Conservation (phyloP, 2,113 vertebrate genomes). For the Alouatta palliata region DNA sequence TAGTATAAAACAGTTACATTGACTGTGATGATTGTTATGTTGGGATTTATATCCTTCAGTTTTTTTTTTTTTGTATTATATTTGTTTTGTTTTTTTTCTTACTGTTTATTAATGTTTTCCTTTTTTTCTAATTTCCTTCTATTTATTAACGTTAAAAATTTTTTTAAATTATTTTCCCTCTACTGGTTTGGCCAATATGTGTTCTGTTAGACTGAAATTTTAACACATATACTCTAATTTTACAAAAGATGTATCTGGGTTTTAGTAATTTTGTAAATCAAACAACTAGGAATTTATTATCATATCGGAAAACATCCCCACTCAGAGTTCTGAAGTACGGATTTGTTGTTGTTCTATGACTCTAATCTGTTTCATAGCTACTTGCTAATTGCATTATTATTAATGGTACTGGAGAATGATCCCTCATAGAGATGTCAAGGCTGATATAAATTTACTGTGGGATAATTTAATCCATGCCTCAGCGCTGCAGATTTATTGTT, state of each 20-base stretch:
- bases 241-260: background rate
- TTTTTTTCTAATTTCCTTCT: background rate
- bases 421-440: background rate
- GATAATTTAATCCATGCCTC: background rate
- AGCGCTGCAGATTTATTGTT: background rate
- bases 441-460: background rate
- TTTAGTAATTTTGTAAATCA: background rate
- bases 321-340: background rate
- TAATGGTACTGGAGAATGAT: conserved; percentile 15
- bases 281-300: background rate
- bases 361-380: background rate
- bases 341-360: background rate
- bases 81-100: conserved; percentile 9
- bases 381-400: conserved; percentile 44
- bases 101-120: background rate
- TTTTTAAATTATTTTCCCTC: background rate
- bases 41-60: background rate
- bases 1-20: background rate
- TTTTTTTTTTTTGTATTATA: background rate
- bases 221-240: background rate
- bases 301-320: background rate
- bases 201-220: conserved; percentile 18
- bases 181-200: background rate
- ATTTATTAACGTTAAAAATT: background rate
- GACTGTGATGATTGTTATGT: background rate